Conservation (phyloP, 2,113 vertebrate genomes). For the Zosterops hypoxanthus region DNA sequence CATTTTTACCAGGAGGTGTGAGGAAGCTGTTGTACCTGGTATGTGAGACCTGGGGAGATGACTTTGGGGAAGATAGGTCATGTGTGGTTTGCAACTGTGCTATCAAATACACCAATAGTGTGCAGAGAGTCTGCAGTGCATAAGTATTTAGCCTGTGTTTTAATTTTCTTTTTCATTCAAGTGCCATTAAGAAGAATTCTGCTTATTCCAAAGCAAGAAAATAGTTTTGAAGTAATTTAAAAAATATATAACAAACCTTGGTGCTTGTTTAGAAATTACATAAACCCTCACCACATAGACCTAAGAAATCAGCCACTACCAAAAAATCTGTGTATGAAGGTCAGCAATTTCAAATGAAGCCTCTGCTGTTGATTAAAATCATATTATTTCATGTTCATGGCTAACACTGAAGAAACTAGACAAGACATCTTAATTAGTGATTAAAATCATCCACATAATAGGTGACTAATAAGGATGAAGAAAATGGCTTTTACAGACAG, state of each 20-base stretch:
- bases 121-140: background rate
- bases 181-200: background rate
- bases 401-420: background rate
- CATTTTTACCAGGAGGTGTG: background rate
- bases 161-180: background rate
- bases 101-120: background rate
- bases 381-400: background rate
- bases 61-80: background rate
- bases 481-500: background rate
- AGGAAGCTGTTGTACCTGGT: background rate
- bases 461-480: background rate
- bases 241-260: background rate
- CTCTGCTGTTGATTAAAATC: background rate
- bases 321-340: background rate
- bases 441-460: background rate
- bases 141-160: background rate
- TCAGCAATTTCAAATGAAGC: background rate
- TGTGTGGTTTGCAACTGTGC: rapidly evolving
- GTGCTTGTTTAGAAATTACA: background rate
- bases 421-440: background rate
- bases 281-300: background rate
- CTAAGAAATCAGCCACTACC: background rate
- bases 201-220: background rate
- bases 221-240: background rate
- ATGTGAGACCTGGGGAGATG: background rate